Base-by-base conservation (phyloP, 2,888 invertebrate species). In the Orgyia antiqua region DNA sequence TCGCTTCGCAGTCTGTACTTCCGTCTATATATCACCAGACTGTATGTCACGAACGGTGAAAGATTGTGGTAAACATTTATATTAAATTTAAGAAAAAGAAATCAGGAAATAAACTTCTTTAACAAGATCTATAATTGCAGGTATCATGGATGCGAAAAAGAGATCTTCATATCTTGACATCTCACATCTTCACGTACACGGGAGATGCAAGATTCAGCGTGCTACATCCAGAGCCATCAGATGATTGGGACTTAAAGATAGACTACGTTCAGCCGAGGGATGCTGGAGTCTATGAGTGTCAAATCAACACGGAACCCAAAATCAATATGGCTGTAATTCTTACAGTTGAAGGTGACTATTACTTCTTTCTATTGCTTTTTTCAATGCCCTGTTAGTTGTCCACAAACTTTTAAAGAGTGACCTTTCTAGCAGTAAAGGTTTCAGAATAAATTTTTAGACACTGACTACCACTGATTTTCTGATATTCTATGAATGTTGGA, bases 261-360 rank as follows among this genome's bases (percentile, higher is more conserved):
- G 92, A 93, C 64, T 95, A 92, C 72, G 94, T 94, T 9, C 95
- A 95, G 79, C 90, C 92, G 27, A 76, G 94, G 12, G 95, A 95
- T 69, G 94, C 92, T 1, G 95, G 94, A 4, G 91, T 94, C 39
- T 95, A 95, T 84, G 94, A 95, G 76, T 95, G 94, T 61, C 95
- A 95, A 88, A 93, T 95, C 52, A 95, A 95, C 79, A 95, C 94
- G 0, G 95, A 95, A 68, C 95, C 95, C 10, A 95, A 95, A 76
- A 93, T 95, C 72, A 95, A 94, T 77, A 90, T 94, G 88, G 94
- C 94, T 24, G 90, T 95, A 59, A 77, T 89, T 62, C 88, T 95
- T 36, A 90, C 89, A 59, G 93, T 95, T 31, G 93, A 94, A 91
- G 94, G 95, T 95, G 87, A 58, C 10, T 29, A 47, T 23, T 37